A percentile compares a stretch with the other conserved stretches of the same genome.
Evolutionary conservation across 2,113 vertebrate genomes (phyloP).

Genomic region (Podilymbus podiceps): DNA sequence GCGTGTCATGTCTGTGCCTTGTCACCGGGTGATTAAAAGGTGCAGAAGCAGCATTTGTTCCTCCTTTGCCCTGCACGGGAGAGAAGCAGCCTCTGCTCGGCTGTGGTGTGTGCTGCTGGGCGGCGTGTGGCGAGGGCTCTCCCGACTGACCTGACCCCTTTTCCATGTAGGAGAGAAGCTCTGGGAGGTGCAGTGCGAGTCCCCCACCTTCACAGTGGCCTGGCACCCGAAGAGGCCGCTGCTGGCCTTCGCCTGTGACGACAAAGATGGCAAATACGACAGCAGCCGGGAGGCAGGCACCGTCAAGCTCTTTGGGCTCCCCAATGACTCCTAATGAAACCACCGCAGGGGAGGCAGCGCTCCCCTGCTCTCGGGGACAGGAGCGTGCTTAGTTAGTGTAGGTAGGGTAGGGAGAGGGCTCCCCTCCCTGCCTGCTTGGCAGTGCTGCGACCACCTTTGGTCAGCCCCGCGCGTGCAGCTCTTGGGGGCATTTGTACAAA

Average conservation of each 20-base stretch:
- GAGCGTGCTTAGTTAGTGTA: background rate
- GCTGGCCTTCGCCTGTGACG: slow-evolving; percentile 94
- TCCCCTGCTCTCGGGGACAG: background rate
- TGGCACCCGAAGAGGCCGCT: slow-evolving; percentile 97
- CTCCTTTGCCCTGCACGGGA: background rate
- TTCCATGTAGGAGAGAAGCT: slow-evolving; percentile 89
- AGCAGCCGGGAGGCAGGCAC: slow-evolving; percentile 95
- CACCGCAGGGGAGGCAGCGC: accelerated
- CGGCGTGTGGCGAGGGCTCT: background rate
- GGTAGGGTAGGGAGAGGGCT: background rate
- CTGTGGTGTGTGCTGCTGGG: accelerated
- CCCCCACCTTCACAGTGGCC: slow-evolving; percentile 96
- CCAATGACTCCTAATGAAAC: slow-evolving; percentile 87
- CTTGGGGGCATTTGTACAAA: background rate
- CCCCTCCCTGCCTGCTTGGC: background rate
- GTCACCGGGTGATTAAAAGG: slow-evolving; percentile 21
- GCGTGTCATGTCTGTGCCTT: background rate
- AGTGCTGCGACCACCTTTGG: background rate
- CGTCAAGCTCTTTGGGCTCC: slow-evolving; percentile 97
- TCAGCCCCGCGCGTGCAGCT: background rate
- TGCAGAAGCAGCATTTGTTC: background rate
- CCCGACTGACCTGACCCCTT: background rate
- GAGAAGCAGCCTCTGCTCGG: background rate
- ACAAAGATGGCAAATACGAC: slow-evolving; percentile 98
- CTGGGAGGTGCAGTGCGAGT: slow-evolving; percentile 99